Evolutionary conservation across 2,797 vertebrate species (phyloP), one percentile per base, ranked within the genome.

Genomic region (Parambassis ranga): DNA sequence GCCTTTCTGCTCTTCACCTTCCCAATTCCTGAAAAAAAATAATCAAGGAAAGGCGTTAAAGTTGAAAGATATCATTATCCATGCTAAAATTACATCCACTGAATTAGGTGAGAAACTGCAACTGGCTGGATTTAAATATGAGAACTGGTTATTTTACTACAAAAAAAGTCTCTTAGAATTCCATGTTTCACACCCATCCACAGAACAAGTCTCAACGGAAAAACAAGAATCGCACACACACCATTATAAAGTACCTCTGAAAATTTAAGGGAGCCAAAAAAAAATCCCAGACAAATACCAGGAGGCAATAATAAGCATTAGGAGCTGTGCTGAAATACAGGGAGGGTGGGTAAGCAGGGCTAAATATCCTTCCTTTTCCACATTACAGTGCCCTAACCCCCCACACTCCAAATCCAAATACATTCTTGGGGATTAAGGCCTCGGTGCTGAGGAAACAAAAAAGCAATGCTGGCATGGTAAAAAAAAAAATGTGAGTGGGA

Each of bases 1-100:
- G 91, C 86, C 85, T 95, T 96, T 57, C 94, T 82, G 71, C 81
- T 86, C 83, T 95, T 96, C 73, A 96, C 94, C 90, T 94, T 96
- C 64, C 95, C 94, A 71, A 96, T 95, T 62, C 95, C 95, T 96
- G 64, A 13, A 15, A 38, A 10, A 18, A 26, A 58, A 7, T 0
- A 23, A 64, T 5, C 14, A 50, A 52, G 13, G 1, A 51, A 24
- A 65, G 5, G 26, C 59, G 27, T 33, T 27, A 32, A 1, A 6
- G 7, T 56, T 51, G 16, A 53, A 10, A 52, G 19, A 41, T 5
- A 35, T 50, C 4, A 36, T 32, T 31, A 7, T 31, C 7, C 27
- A 26, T 28, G 30, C 11, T 41, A 7, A 32, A 36, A 22, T 24
- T 0, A 20, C 27, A 10, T 20, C 18, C 7, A 15, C 11, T 10